These are phyloP conservation scores for Colistium nudipinnis DNA, from an alignment of 2,113 vertebrate species.

Conservation along the genomic window DNA sequence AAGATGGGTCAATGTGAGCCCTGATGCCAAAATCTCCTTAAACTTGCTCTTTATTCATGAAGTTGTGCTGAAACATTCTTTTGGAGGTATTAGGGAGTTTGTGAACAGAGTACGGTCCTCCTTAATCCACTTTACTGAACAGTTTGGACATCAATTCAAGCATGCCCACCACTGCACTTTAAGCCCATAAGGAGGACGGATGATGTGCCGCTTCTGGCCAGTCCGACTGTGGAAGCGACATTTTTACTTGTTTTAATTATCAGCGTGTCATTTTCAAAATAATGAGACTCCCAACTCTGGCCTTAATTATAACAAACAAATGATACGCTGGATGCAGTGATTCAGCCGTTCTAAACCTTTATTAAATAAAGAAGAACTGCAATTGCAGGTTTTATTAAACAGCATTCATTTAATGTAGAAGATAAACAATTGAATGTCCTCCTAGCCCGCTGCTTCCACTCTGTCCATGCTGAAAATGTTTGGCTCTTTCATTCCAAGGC, in stretches of 20 bases:
- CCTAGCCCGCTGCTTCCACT: neutral
- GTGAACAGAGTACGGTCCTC: conserved; percentile 39
- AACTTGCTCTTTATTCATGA: conserved; percentile 73
- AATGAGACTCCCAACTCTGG: conserved; percentile 43
- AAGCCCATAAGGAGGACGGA: conserved; percentile 30
- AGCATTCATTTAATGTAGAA: conserved; percentile 11
- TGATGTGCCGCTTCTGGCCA: conserved; percentile 30
- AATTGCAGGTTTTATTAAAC: conserved; percentile 13
- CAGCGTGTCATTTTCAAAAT: conserved; percentile 47
- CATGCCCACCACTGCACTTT: conserved; percentile 30
- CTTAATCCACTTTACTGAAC: conserved; percentile 58
- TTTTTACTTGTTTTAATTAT: conserved; percentile 44
- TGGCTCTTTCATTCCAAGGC: neutral
- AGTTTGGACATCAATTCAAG: conserved; percentile 51
- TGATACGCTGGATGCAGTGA: neutral
- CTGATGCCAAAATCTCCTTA: conserved; percentile 72
- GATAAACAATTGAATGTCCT: neutral
- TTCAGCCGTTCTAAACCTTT: neutral
- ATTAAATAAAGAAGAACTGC: neutral
- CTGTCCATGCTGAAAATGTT: neutral
- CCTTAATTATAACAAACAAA: conserved; percentile 58
- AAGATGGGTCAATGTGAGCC: conserved; percentile 75
- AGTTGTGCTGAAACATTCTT: conserved; percentile 70
- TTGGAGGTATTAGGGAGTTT: conserved; percentile 55
- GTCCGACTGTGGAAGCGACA: conserved; percentile 11